A percentile compares a stretch with the other conserved stretches of the same genome.
phyloP scores from a whole-genome alignment of 2,113 vertebrate species.

The Empidonax alnorum region DNA sequence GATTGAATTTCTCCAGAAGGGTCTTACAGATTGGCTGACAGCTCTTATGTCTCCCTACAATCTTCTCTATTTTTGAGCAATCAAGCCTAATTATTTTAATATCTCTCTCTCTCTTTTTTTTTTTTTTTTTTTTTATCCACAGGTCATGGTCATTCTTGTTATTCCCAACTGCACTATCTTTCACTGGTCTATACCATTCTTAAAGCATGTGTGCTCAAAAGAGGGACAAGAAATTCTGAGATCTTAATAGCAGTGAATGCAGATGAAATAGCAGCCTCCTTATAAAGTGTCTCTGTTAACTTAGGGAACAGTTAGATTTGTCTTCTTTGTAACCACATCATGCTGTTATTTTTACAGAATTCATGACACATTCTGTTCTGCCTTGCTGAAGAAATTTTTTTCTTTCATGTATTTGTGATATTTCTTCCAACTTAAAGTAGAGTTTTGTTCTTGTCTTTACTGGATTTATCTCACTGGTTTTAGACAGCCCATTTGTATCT shows the following conservation, averaged over 20 bases:
- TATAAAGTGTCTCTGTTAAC: not conserved
- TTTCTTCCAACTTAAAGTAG: not conserved
- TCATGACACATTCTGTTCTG: not conserved
- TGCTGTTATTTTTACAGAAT: not conserved
- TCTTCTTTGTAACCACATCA: not conserved
- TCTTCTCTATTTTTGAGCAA: not conserved
- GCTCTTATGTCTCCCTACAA: not conserved
- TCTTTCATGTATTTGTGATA: not conserved
- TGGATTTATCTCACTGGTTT: not conserved
- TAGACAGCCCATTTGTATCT: not conserved
- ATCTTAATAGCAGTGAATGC: not conserved
- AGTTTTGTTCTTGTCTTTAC: not conserved
- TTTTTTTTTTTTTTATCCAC: not conserved
- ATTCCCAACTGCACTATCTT: not conserved
- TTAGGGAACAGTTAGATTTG: not conserved
- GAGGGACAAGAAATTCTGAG: not conserved
- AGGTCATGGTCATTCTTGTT: not conserved
- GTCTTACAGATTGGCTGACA: not conserved
- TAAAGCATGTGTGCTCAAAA: not conserved
- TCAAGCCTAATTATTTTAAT: not conserved
- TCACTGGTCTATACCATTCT: not conserved
- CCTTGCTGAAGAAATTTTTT: not conserved
- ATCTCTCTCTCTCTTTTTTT: no score
- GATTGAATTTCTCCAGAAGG: not conserved
- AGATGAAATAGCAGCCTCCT: not conserved